phyloP scores from a whole-genome alignment of 1,140 invertebrate genomes.

The Euwallacea similis region DNA sequence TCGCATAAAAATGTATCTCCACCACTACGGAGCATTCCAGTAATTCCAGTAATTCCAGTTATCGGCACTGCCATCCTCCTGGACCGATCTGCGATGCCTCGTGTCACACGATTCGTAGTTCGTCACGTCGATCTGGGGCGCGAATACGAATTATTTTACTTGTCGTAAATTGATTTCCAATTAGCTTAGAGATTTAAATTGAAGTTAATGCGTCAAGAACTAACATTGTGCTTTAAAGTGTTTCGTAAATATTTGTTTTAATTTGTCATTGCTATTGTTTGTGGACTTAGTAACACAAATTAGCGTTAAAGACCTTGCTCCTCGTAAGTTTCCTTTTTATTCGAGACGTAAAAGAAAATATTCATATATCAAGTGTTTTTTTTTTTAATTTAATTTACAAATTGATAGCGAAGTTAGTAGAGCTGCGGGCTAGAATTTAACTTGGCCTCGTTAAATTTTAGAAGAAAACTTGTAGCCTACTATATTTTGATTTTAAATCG shows the following conservation, averaged over 20 bases:
- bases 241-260: constrained; percentile 3
- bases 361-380: too few species aligned
- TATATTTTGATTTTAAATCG: too few species aligned
- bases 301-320: too few species aligned
- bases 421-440: too few species aligned
- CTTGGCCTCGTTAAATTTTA: too few species aligned
- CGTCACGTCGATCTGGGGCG: not conserved
- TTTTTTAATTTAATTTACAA: too few species aligned
- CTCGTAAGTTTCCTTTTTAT: too few species aligned
- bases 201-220: not conserved
- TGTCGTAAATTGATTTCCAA: constrained; percentile 11
- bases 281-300: too few species aligned
- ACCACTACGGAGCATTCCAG: not conserved
- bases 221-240: constrained; percentile 4
- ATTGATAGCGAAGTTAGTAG: too few species aligned
- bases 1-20: constrained; percentile 8
- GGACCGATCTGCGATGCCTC: not conserved
- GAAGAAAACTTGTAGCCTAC: too few species aligned
- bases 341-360: too few species aligned
- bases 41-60: constrained; percentile 6
- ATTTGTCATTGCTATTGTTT: not conserved
- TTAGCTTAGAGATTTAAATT: constrained; percentile 14
- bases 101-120: not conserved
- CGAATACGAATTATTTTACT: constrained; percentile 14
- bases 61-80: not conserved